Conservation (phyloP, 2,888 invertebrate genomes). For the Bursaphelenchus okinawaensis region DNA sequence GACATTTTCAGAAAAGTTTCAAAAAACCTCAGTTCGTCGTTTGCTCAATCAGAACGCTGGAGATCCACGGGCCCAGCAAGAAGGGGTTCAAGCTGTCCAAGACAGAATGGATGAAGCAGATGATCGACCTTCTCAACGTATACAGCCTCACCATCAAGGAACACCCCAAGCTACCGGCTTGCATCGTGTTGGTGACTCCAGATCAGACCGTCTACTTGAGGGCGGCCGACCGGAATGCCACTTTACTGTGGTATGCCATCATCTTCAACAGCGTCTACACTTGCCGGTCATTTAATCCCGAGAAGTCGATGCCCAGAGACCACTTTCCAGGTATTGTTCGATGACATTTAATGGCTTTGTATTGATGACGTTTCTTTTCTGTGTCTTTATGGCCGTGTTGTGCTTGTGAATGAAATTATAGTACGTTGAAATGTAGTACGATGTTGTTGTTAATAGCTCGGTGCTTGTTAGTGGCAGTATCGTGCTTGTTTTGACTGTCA, state of each 20-base stretch:
- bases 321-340: conserved; percentile 1
- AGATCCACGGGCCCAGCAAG: conserved; percentile 46
- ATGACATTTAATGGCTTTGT: too few species aligned
- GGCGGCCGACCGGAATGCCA: background rate
- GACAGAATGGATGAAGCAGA: conserved; percentile 33
- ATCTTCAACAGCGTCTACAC: background rate
- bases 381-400: too few species aligned
- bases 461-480: too few species aligned
- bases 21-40: conserved; percentile 38
- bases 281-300: background rate
- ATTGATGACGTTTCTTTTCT: too few species aligned
- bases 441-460: too few species aligned
- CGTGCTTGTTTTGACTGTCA: background rate
- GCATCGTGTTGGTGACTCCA: background rate
- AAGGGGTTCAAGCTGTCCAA: conserved; percentile 33
- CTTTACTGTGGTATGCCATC: background rate
- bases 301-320: background rate
- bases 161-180: conserved; percentile 8
- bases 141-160: conserved; percentile 38
- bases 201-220: conserved; percentile 9
- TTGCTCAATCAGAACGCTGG: conserved; percentile 37
- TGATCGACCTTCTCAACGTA: conserved; percentile 39
- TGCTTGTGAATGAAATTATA: too few species aligned
- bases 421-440: too few species aligned
- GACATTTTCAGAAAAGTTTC: conserved; percentile 32